Evolutionary conservation across 2,797 vertebrate genomes (phyloP).

Genomic region (Liparis tanakae): DNA sequence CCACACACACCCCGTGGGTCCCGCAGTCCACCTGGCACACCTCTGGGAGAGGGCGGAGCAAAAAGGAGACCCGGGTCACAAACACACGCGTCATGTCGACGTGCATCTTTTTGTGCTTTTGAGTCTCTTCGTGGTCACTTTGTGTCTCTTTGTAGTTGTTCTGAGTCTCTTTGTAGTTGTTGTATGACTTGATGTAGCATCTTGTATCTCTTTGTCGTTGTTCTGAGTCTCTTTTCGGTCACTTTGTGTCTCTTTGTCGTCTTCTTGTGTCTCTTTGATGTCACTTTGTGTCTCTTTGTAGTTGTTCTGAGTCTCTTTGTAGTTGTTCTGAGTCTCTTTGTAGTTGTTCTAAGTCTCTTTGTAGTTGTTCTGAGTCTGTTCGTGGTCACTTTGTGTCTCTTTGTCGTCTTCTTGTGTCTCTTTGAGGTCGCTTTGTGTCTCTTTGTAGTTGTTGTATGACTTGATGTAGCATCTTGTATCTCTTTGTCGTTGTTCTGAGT

Average conservation of each 20-base stretch:
- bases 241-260: background rate
- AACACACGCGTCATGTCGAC: background rate
- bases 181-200: no score
- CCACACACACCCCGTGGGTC: slow-evolving; percentile 97
- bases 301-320: background rate
- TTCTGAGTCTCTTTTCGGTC: no score
- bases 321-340: background rate
- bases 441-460: background rate
- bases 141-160: background rate
- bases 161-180: background rate
- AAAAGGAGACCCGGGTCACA: slow-evolving; percentile 2
- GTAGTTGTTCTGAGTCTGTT: background rate
- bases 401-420: background rate
- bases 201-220: background rate
- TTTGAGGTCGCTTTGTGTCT: background rate
- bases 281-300: background rate
- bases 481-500: background rate
- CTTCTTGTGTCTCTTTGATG: background rate
- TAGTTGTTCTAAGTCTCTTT: no score
- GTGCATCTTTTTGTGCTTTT: background rate
- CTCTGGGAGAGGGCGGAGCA: slow-evolving; percentile 81
- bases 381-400: background rate
- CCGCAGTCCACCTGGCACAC: slow-evolving; percentile 99
- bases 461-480: no score
- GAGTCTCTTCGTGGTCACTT: background rate